Base-by-base conservation (phyloP, 2,797 vertebrate species). In the Anomalospiza imberbis region DNA sequence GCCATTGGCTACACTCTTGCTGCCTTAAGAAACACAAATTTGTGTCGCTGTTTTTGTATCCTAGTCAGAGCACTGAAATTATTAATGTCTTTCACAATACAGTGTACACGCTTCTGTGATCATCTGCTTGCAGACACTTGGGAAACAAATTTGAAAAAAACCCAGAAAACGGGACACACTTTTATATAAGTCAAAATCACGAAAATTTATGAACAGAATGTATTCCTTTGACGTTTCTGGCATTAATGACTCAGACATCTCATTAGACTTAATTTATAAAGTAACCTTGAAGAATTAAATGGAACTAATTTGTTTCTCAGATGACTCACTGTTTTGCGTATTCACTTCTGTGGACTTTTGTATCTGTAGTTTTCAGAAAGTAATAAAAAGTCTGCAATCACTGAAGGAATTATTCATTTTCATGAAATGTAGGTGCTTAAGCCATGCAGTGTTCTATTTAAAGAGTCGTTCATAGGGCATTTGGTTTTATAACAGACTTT, bases 261-360 rank as follows among this genome's bases (percentile, higher is more conserved):
- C 40, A 65, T 93, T 72, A 88, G 58, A 75, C 45, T 84, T 88
- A 62, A 84, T 94, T 94, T 86, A 32, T 91, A 53, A 84, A 76
- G 31, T 58, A 90, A 66, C 44, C 48, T 82, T 73, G 48, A 93
- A 88, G 70, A 91, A 95, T 83, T 93, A 88, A 89, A 79, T 83
- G 48, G 50, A 94, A 70, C 48, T 92, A 57, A 88, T 91, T 88
- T 85, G 53, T 91, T 94, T n/a, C 50, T 85, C 10, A 36, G 65
- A 67, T 88, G 88, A 90, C 87, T 84, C 73, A 83, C 17, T 68
- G 40, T 13, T 3, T 88, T 93, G 42, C 1, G 0, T 66, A 70
- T 86, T 88, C 63, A n/a, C 40, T 94, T 76, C 48, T 79, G 19
- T 53, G 79, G 36, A 87, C 16, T 86, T 93, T 55, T 91, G 13